Evolutionary conservation across 2,888 invertebrate species (phyloP).

Genomic region (Erpobdella octoculata): DNA sequence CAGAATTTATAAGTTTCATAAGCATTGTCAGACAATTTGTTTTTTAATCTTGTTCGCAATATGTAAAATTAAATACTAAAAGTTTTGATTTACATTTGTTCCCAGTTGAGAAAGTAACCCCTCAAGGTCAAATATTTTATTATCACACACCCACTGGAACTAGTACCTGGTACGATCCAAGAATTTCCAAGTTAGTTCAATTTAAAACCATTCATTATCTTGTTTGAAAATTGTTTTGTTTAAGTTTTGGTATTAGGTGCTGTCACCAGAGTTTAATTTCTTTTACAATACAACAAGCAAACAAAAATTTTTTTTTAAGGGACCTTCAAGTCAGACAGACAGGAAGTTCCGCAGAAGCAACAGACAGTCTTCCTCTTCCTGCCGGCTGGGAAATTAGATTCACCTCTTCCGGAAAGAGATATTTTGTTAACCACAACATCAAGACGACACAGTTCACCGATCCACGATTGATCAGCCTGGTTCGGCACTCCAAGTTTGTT

Average conservation of each 20-base stretch:
- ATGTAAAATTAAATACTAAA: too few relatives aligned
- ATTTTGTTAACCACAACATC: slow-evolving; percentile 25
- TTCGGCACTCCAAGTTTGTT: too few relatives aligned
- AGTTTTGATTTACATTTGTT: neutral
- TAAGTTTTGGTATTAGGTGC: neutral
- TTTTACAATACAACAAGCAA: neutral
- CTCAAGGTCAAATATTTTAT: slow-evolving; percentile 27
- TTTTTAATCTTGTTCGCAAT: neutral
- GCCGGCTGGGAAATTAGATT: slow-evolving; percentile 23
- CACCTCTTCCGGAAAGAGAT: slow-evolving; percentile 21
- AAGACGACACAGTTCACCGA: slow-evolving; percentile 29
- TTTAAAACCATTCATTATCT: too few relatives aligned
- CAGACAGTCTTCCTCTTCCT: slow-evolving; percentile 12
- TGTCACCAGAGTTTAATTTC: neutral
- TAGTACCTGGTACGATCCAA: slow-evolving; percentile 29
- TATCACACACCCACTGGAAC: slow-evolving; percentile 21
- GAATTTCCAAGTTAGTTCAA: slow-evolving; percentile 19
- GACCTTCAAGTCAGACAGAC: neutral
- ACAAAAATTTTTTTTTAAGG: neutral
- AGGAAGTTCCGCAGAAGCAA: neutral
- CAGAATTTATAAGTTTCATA: neutral
- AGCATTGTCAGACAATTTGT: neutral
- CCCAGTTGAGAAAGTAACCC: slow-evolving; percentile 18
- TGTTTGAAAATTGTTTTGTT: too few relatives aligned
- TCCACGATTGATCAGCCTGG: slow-evolving; percentile 16